These are phyloP conservation scores for Anomalospiza imberbis DNA, from an alignment of 2,797 vertebrate genomes.

Conservation along the genomic window DNA sequence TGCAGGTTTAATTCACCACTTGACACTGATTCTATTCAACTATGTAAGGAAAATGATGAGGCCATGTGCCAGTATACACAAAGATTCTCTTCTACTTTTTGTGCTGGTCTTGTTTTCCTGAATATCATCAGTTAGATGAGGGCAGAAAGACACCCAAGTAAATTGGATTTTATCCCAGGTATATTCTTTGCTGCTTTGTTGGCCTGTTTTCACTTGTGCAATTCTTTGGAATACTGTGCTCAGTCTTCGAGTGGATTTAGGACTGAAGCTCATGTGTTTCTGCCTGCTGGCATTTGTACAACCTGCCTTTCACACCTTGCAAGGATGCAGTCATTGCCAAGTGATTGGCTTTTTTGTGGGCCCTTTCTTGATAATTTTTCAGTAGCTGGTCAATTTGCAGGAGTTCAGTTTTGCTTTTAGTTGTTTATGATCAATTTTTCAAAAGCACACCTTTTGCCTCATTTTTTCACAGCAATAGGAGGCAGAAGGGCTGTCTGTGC, in stretches of 20 bases:
- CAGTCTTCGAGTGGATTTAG: neutral
- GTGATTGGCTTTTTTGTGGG: neutral
- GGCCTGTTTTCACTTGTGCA: neutral
- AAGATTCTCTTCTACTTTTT: neutral
- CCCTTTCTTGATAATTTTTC: neutral
- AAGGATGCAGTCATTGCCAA: neutral
- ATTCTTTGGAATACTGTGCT: neutral
- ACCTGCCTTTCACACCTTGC: neutral
- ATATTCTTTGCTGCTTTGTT: neutral
- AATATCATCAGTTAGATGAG: neutral
- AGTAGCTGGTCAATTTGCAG: neutral
- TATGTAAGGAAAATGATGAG: neutral
- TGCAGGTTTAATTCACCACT: neutral
- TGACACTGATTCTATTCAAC: neutral
- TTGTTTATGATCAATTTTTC: neutral
- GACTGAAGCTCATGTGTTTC: neutral
- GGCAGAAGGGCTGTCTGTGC: neutral
- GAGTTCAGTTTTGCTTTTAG: neutral
- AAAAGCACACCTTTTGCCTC: neutral
- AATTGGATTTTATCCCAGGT: neutral
- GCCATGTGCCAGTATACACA: neutral
- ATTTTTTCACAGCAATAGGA: neutral
- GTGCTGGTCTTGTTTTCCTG: neutral
- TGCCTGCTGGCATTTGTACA: neutral
- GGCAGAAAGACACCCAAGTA: neutral